phyloP scores from a whole-genome alignment of 2,797 vertebrate genomes.

The Coracias cyanogaster region DNA sequence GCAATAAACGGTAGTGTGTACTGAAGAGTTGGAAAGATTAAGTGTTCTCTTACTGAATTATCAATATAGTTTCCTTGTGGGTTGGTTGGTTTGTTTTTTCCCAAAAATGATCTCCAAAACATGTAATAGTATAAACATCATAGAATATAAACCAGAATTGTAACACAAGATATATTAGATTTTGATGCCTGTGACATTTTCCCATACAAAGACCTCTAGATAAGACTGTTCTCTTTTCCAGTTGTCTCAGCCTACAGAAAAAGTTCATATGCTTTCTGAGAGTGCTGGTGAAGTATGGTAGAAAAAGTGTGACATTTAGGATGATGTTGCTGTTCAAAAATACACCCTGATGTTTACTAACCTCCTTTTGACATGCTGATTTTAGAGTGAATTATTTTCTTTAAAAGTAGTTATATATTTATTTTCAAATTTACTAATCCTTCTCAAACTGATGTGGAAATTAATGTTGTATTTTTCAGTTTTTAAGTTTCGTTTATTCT shows the following conservation, averaged over 20 bases:
- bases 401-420: not conserved
- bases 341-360: not conserved
- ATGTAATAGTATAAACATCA: not conserved
- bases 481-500: not conserved
- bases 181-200: not conserved
- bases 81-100: not conserved
- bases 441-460: not conserved
- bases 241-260: not conserved
- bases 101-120: not conserved
- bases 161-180: not conserved
- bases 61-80: not conserved
- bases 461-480: not conserved
- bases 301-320: not conserved
- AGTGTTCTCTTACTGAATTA: not conserved
- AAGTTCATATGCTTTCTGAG: not conserved
- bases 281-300: not conserved
- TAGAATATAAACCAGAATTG: not conserved
- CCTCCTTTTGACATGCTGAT: not conserved
- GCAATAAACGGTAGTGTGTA: not conserved
- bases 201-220: not conserved
- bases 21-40: not conserved
- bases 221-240: not conserved
- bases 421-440: conserved; percentile 6
- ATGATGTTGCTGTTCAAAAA: not conserved
- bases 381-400: not conserved